Conservation (phyloP, 2,888 invertebrate species). For the Microplitis manilae region DNA sequence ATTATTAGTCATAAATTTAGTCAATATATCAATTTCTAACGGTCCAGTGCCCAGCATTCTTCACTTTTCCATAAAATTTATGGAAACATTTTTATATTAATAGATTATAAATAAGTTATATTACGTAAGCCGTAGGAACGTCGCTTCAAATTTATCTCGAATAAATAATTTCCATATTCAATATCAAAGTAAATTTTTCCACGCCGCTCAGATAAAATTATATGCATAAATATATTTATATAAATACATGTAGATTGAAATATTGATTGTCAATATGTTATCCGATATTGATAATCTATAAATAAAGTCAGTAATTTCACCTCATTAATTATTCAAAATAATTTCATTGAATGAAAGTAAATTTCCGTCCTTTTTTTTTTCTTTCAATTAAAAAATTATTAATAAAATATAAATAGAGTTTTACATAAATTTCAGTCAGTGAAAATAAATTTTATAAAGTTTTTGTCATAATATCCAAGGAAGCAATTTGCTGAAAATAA, state of each 20-base stretch:
- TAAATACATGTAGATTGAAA: background rate
- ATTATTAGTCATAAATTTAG: background rate
- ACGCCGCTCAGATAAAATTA: background rate
- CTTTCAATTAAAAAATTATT: background rate
- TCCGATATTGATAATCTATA: background rate
- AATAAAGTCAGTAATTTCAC: background rate
- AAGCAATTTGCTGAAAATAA: background rate
- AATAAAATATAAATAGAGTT: background rate
- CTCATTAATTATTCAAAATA: background rate
- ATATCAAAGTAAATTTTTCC: background rate
- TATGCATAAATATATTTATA: background rate
- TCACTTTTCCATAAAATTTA: background rate
- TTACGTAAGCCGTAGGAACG: background rate
- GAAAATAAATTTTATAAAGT: background rate
- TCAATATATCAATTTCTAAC: background rate
- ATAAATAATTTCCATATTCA: background rate
- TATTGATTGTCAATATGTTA: background rate
- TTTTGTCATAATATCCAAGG: background rate
- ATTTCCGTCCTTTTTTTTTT: background rate
- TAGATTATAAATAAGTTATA: background rate
- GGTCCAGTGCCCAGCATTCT: background rate
- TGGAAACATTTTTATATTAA: background rate
- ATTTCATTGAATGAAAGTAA: background rate
- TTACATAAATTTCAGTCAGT: background rate
- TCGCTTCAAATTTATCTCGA: background rate